Evolutionary conservation across 2,888 invertebrate genomes (phyloP), one percentile per base, ranked within the genome.

Genomic region (Saturnia japonica): DNA sequence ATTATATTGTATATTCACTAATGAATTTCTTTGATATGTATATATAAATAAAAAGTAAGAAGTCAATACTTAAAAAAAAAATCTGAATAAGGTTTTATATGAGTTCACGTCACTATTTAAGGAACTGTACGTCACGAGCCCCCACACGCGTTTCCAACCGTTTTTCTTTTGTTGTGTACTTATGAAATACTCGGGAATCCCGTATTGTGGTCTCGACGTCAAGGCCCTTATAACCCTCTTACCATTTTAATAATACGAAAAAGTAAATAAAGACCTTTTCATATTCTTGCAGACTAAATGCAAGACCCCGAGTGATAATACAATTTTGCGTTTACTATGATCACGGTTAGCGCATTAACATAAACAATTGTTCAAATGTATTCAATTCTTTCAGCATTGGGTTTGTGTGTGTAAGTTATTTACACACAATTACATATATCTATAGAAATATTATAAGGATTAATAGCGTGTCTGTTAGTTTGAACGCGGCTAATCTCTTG

Each of bases 321-420:
- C 81, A 82, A 80, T 76, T 75, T 72, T 77, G 79, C 82, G 78
- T 82, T 82, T 78, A 71, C 73, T 71, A 76, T 1, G 72, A 75
- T 72, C 76, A 80, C 73, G 79, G 77, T 82, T 81, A 86, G 85
- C 85, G 85, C 85, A 84, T 81, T 84, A 80, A 77, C 70, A 76
- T 81, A 82, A 57, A 28, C 57, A 28, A 22, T 54, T 54, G 0
- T 0, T 8, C 22, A 9, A n/a, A 47, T 16, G 47, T 47, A 19
- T 19, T 6, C 6, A 19, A 43, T 12, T 43, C 19, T 47, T 47
- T 47, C 19, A 19, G 19, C 19, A 47, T 47, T 45, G 6, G 2
- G 8, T 45, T 9, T 45, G 2, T 9, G 45, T 14, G 45, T 45
- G n/a, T n/a, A n/a, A n/a, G n/a, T n/a, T n/a, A n/a, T n/a, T n/a